Conservation (phyloP, 2,113 vertebrate species). For the Anser brachyrhynchus region DNA sequence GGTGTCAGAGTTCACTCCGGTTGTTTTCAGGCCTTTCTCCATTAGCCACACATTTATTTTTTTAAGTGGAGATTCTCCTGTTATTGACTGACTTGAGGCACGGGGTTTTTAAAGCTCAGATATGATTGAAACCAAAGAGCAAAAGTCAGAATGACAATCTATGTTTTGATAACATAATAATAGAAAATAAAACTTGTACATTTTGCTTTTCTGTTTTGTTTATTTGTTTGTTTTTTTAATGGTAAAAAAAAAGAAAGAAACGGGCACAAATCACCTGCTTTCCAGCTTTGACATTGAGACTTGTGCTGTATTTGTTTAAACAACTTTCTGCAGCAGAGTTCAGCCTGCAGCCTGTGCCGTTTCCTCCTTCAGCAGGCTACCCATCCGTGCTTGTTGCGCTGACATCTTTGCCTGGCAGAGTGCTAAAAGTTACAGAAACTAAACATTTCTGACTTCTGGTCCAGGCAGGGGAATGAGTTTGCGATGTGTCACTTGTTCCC, state of each 20-base stretch:
- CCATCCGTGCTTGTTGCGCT: background rate
- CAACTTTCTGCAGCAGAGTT: background rate
- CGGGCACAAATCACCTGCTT: background rate
- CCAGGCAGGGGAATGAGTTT: background rate
- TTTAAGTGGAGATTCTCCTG: background rate
- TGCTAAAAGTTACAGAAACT: background rate
- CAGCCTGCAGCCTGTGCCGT: fast-evolving
- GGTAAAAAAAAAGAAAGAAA: background rate
- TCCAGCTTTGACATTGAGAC: background rate
- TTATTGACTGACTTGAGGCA: background rate
- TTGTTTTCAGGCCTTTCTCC: background rate
- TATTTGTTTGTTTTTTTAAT: background rate
- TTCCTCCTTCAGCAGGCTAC: background rate
- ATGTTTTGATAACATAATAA: background rate
- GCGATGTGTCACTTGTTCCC: background rate
- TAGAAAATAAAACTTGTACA: background rate
- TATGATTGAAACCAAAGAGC: background rate
- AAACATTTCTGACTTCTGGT: background rate
- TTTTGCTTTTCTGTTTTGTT: background rate
- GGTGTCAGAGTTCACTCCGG: background rate
- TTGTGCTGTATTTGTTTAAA: background rate
- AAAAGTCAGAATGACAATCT: background rate
- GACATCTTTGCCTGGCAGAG: background rate
- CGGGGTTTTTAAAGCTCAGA: background rate
- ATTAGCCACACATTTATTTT: background rate